These are phyloP conservation scores for Electrona antarctica DNA, from an alignment of 2,113 vertebrate species.

Conservation along the genomic window DNA sequence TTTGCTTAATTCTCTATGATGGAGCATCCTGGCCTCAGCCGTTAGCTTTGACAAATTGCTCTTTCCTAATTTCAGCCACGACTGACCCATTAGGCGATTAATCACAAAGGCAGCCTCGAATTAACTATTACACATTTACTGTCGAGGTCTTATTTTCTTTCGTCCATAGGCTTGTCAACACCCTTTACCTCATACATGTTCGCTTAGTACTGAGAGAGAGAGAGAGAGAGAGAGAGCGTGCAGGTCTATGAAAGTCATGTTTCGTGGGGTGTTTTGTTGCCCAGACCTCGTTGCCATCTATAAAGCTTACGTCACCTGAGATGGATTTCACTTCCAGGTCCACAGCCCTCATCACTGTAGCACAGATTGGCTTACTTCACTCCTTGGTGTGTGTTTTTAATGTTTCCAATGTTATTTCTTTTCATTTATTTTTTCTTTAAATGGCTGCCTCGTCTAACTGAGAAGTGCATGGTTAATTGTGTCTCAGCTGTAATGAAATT, in stretches of 20 bases:
- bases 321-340: constrained; percentile 61
- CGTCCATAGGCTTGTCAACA: not conserved
- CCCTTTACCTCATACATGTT: not conserved
- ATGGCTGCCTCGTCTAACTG: constrained; percentile 26
- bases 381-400: constrained; percentile 45
- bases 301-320: constrained; percentile 68
- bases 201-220: not conserved
- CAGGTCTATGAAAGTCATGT: constrained; percentile 15
- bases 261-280: constrained; percentile 50
- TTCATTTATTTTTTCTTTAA: constrained; percentile 18
- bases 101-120: constrained; percentile 29
- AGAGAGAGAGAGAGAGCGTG: not conserved
- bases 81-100: constrained; percentile 15
- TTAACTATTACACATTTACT: constrained; percentile 8
- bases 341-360: constrained; percentile 5
- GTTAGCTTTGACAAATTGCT: constrained; percentile 48
- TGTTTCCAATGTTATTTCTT: constrained; percentile 13
- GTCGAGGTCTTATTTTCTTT: not conserved
- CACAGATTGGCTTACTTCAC: constrained; percentile 33
- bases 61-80: constrained; percentile 39
- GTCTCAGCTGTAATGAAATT: not conserved
- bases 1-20: constrained; percentile 47
- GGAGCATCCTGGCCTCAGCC: constrained; percentile 26
- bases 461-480: constrained; percentile 9
- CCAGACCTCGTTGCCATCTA: constrained; percentile 50